A percentile compares a stretch with the other conserved stretches of the same genome.
These are phyloP conservation scores for Agonopterix subpropinquella DNA, from an alignment of 2,888 invertebrate species.

Conservation along the genomic window DNA sequence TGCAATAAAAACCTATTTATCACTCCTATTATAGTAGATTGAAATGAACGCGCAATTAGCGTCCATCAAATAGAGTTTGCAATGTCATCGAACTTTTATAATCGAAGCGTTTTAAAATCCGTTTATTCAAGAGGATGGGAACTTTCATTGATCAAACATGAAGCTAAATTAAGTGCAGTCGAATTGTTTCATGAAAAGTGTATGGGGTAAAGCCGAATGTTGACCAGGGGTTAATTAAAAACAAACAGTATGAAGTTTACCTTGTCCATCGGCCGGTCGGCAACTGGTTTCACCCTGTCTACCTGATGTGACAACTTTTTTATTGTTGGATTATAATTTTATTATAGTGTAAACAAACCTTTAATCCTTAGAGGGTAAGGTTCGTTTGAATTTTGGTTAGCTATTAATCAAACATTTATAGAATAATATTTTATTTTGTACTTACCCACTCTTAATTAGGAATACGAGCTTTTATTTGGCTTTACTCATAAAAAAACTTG, in stretches of 20 bases:
- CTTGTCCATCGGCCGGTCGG: conserved; percentile 37
- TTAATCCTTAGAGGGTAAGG: no score
- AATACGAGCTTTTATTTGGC: no score
- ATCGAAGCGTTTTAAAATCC: conserved; percentile 18
- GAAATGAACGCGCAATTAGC: conserved; percentile 32
- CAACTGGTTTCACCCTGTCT: conserved; percentile 24
- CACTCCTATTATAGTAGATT: conserved; percentile 21
- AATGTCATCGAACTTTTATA: conserved; percentile 18
- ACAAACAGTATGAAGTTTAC: conserved; percentile 56
- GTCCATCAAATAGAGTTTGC: conserved; percentile 23
- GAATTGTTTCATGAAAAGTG: conserved; percentile 66
- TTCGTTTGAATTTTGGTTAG: no score
- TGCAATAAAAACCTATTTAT: conserved; percentile 30
- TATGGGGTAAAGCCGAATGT: conserved; percentile 52
- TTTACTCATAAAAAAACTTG: no score
- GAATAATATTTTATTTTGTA: no score
- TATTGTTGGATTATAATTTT: not conserved
- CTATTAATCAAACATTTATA: no score
- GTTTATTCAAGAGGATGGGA: conserved; percentile 13
- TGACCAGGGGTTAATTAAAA: conserved; percentile 69
- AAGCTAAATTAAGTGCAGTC: conserved; percentile 10
- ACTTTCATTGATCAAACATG: not conserved
- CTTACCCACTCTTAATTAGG: no score
- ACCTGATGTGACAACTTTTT: conserved; percentile 7
- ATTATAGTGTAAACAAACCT: no score